These are phyloP conservation scores for Andrena minutula DNA, from an alignment of 2,888 invertebrate species.

Conservation along the genomic window DNA sequence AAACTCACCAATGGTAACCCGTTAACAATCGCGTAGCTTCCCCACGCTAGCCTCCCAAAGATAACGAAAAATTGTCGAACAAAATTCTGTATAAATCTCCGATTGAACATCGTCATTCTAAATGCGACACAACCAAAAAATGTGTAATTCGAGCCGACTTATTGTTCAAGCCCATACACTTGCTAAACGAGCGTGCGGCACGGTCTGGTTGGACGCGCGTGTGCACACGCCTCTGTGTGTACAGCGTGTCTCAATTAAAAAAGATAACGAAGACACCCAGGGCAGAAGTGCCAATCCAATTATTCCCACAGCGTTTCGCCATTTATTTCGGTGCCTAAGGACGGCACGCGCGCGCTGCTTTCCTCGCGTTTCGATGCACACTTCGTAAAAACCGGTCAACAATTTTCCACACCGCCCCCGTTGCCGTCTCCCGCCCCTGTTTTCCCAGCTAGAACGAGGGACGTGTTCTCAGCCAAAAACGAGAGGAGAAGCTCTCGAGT, in stretches of 20 bases:
- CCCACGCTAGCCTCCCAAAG: no score
- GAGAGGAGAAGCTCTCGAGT: conserved; percentile 9
- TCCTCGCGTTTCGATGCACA: conserved; percentile 43
- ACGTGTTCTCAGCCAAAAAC: background rate
- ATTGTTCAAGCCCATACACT: conserved; percentile 11
- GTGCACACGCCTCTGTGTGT: conserved; percentile 4
- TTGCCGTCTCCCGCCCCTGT: background rate
- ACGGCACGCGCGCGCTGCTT: conserved; percentile 17
- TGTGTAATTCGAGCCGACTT: background rate
- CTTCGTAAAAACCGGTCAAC: conserved; percentile 33
- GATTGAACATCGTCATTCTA: no score
- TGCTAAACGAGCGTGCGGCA: conserved; percentile 12
- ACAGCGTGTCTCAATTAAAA: conserved; percentile 65
- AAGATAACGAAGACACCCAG: conserved; percentile 57
- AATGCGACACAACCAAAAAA: no score
- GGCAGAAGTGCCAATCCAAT: conserved; percentile 63
- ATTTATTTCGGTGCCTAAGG: conserved; percentile 51
- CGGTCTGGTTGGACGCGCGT: background rate
- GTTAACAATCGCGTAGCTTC: no score
- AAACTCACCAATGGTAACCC: no score
- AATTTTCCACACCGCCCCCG: conserved; percentile 4
- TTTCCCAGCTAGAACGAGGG: background rate
- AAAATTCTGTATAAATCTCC: no score
- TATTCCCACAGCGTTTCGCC: conserved; percentile 55
- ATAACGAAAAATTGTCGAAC: no score